These are phyloP conservation scores for Cavia aperea DNA, from an alignment of 2,113 vertebrate species.

Conservation along the genomic window DNA sequence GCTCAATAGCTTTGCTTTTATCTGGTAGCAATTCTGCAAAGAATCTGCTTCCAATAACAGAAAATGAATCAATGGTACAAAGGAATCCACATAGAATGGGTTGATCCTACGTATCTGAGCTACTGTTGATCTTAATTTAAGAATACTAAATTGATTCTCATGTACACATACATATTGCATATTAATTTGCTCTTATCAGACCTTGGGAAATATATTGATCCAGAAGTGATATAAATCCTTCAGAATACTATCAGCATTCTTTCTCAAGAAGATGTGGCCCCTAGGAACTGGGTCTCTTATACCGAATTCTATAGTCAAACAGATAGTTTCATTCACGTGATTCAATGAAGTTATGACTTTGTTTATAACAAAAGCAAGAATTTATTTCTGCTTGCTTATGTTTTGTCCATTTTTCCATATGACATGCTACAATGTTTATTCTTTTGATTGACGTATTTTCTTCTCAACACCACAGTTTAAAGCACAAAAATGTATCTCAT, in stretches of 20 bases:
- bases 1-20: background rate
- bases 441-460: background rate
- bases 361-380: background rate
- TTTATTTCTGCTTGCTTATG: background rate
- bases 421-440: background rate
- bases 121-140: background rate
- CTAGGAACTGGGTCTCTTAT: background rate
- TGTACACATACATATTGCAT: background rate
- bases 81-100: background rate
- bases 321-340: background rate
- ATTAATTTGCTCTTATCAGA: slow-evolving; percentile 14
- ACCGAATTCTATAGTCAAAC: background rate
- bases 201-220: background rate
- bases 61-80: background rate
- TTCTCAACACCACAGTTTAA: background rate
- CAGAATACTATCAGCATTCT: background rate
- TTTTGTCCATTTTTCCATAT: background rate
- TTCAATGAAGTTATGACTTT: background rate
- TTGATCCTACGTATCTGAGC: background rate
- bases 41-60: background rate
- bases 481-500: background rate
- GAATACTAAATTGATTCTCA: background rate
- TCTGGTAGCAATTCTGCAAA: background rate
- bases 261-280: background rate
- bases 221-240: slow-evolving; percentile 32